A percentile compares a stretch with the other conserved stretches of the same genome.
These are phyloP conservation scores for Sciaenops ocellatus DNA, from an alignment of 2,797 vertebrate genomes.

Conservation along the genomic window DNA sequence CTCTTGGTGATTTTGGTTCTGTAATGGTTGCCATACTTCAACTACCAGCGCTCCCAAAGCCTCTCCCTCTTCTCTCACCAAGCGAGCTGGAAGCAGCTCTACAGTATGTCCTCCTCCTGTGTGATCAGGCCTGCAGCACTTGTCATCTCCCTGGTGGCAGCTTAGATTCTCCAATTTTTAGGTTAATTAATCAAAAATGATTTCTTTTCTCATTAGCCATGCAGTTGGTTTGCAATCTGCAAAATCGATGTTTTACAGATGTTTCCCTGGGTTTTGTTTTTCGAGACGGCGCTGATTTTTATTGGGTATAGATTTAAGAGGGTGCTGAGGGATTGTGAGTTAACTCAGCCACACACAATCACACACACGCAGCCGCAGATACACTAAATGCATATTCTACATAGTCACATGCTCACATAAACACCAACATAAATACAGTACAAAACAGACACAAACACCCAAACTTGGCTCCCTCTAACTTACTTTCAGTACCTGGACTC, in stretches of 20 bases:
- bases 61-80: conserved; percentile 32
- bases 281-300: conserved; percentile 87
- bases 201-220: conserved; percentile 90
- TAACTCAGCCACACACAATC: conserved; percentile 76
- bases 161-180: conserved; percentile 85
- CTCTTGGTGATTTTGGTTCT: conserved; percentile 60
- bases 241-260: conserved; percentile 89
- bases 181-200: conserved; percentile 92
- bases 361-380: conserved; percentile 58
- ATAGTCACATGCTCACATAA: conserved; percentile 54
- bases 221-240: conserved; percentile 85
- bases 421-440: conserved; percentile 44
- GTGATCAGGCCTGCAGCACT: conserved; percentile 73
- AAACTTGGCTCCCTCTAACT: conserved; percentile 32
- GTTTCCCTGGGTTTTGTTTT: conserved; percentile 88
- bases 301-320: conserved; percentile 89
- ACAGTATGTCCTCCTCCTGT: conserved; percentile 56
- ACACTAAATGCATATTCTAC: conserved; percentile 63
- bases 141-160: conserved; percentile 81
- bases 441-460: conserved; percentile 27
- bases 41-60: conserved; percentile 52
- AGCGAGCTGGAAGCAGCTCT: conserved; percentile 52
- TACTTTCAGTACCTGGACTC: conserved; percentile 31
- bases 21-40: conserved; percentile 69
- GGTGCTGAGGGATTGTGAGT: conserved; percentile 85